Evolutionary conservation across 2,113 vertebrate genomes (phyloP).

Genomic region (Acanthochromis polyacanthus): DNA sequence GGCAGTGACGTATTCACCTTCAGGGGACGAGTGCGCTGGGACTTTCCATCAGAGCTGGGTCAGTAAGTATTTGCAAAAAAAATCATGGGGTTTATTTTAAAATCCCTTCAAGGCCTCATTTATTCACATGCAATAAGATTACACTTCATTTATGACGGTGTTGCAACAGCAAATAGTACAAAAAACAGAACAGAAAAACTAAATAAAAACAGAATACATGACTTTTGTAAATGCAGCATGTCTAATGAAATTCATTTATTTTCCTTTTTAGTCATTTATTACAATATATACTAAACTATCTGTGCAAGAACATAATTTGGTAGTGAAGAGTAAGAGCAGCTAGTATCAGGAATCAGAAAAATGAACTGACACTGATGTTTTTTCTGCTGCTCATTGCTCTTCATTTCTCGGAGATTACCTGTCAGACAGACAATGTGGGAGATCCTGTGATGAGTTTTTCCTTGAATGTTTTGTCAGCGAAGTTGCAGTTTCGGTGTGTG

Average conservation of each 20-base stretch:
- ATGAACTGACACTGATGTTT: neutral
- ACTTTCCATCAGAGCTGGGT: constrained; percentile 59
- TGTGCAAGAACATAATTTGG: neutral
- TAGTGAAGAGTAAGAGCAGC: neutral
- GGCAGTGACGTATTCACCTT: constrained; percentile 51
- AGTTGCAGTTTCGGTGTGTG: neutral
- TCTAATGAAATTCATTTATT: neutral
- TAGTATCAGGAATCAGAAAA: neutral
- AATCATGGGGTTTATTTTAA: constrained; percentile 64
- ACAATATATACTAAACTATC: neutral
- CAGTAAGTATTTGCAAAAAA: constrained; percentile 37
- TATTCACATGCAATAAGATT: constrained; percentile 26
- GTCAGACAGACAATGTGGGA: neutral
- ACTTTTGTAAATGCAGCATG: neutral
- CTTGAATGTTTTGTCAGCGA: neutral
- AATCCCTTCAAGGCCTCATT: constrained; percentile 36
- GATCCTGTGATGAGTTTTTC: constrained; percentile 5
- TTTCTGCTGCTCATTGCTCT: neutral
- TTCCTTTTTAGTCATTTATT: neutral
- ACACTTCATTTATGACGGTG: constrained; percentile 13
- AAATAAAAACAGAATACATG: neutral
- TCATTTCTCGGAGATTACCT: neutral
- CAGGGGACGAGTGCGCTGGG: constrained; percentile 39
- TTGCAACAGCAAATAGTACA: neutral
- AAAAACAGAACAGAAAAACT: neutral